Percentiles rank a stretch among this genome's conserved stretches.
phyloP scores from a whole-genome alignment of 2,888 invertebrate genomes.

The Euplexia lucipara region DNA sequence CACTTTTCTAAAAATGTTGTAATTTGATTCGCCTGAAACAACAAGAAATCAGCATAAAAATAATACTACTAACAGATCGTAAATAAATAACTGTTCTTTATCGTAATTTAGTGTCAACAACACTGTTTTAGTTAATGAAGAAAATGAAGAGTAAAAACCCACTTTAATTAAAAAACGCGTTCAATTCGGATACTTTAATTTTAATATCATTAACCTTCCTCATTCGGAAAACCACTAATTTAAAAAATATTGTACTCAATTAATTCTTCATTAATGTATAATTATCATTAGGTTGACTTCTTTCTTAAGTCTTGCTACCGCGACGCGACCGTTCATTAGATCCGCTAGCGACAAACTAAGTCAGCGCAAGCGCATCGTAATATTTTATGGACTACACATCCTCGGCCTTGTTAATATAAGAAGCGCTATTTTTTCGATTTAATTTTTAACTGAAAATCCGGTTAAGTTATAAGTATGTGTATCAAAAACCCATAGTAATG shows the following conservation, averaged over 20 bases:
- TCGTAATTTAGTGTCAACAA: background rate
- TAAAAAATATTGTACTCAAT: conserved; percentile 5
- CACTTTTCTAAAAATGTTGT: background rate
- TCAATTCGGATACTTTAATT: background rate
- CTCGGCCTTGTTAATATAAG: conserved; percentile 39
- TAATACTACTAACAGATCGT: background rate
- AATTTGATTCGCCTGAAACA: conserved; percentile 39
- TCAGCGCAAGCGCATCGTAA: conserved; percentile 36
- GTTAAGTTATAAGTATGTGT: conserved; percentile 26
- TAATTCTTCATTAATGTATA: conserved; percentile 1
- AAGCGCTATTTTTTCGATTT: conserved; percentile 37
- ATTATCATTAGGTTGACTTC: background rate
- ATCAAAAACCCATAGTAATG: conserved; percentile 30
- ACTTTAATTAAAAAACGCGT: too few species aligned
- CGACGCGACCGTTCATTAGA: conserved; percentile 27
- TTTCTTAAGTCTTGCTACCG: background rate
- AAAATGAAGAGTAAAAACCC: background rate
- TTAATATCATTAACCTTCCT: background rate
- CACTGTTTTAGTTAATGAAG: too few species aligned
- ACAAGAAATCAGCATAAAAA: conserved; percentile 1
- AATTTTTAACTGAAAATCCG: conserved; percentile 38
- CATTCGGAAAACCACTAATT: background rate
- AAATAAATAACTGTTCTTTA: background rate
- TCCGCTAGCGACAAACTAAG: conserved; percentile 40
- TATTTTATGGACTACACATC: conserved; percentile 41